Evolutionary conservation across 2,113 vertebrate species (phyloP), one percentile per base, ranked within the genome.

Genomic region (Syngnathus typhle): DNA sequence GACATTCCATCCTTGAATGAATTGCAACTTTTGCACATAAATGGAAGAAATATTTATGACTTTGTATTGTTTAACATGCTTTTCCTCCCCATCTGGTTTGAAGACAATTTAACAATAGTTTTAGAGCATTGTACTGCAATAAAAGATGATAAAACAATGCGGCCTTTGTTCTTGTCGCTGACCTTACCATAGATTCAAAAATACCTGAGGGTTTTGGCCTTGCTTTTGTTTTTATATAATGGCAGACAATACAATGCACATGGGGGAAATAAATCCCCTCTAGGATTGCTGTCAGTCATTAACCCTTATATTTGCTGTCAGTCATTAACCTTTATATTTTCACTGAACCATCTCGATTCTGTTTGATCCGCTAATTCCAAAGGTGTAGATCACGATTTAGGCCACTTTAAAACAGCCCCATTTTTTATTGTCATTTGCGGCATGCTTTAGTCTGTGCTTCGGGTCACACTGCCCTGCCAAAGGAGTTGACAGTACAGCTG

Each of bases 21-120:
- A 71, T 15, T 60, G 60, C 46, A 2, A 47, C 21, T 64, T 66
- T 71, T 72, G 59, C 60, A 77, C 37, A 54, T 52, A 43, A 41
- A 60, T 23, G 5, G 27, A 6, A 64, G 12, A 51, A 58, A 68
- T 41, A 66, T 13, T 43, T 44, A 19, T 4, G 32, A 46, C 27
- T 32, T 51, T 64, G 9, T 23, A 60, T 13, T 60, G 15, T 66
- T 27, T 12, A 60, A 51, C 21, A 9, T 46, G 2, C 13, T 37
- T 1, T 54, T 21, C 2, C 27, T 3, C 27, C 27, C 27, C 27
- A 32, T 61, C n/a, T 54, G 7, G 0, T 68, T 12, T 32, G 11
- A 73, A 61, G 32, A 64, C 13, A 1, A 36, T 3, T 2, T 32
- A 32, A 32, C 27, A n/a, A 6, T 63, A 13, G 43, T 49, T 47